These are phyloP conservation scores for Drosophila grimshawi DNA, from an alignment of 1,140 invertebrate species.

Conservation along the genomic window DNA sequence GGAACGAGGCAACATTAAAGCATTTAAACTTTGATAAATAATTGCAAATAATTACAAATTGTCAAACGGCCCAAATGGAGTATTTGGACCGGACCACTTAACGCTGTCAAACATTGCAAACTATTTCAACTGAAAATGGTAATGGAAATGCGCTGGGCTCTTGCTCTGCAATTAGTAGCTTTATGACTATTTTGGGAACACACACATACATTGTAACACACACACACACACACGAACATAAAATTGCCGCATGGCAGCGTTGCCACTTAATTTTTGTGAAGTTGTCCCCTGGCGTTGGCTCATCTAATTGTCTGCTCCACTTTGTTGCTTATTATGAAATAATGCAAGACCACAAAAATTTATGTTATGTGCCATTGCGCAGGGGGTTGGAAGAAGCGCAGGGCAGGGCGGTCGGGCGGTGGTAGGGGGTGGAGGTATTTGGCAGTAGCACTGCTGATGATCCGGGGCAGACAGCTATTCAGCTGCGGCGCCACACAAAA, in stretches of 20 bases:
- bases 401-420: too few species aligned
- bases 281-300: slow-evolving; percentile 55
- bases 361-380: slow-evolving; percentile 38
- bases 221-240: slow-evolving; percentile 2
- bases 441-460: slow-evolving; percentile 12
- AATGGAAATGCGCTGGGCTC: slow-evolving; percentile 36
- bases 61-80: slow-evolving; percentile 1
- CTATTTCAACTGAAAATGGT: slow-evolving; percentile 59
- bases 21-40: slow-evolving; percentile 64
- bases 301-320: slow-evolving; percentile 66
- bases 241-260: slow-evolving; percentile 43
- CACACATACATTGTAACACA: slow-evolving; percentile 12
- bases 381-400: not conserved
- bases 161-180: slow-evolving; percentile 36
- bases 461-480: slow-evolving; percentile 10
- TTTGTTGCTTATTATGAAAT: slow-evolving; percentile 70
- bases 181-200: slow-evolving; percentile 70
- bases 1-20: slow-evolving; percentile 53
- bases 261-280: slow-evolving; percentile 71
- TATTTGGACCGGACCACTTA: slow-evolving; percentile 23
- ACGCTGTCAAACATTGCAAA: slow-evolving; percentile 55
- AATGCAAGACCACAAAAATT: slow-evolving; percentile 74
- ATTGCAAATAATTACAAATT: slow-evolving; percentile 43
- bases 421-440: not conserved
- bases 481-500: slow-evolving; percentile 25